Conservation (phyloP, 2,797 vertebrate species). For the Rousettus madagascariensis region DNA sequence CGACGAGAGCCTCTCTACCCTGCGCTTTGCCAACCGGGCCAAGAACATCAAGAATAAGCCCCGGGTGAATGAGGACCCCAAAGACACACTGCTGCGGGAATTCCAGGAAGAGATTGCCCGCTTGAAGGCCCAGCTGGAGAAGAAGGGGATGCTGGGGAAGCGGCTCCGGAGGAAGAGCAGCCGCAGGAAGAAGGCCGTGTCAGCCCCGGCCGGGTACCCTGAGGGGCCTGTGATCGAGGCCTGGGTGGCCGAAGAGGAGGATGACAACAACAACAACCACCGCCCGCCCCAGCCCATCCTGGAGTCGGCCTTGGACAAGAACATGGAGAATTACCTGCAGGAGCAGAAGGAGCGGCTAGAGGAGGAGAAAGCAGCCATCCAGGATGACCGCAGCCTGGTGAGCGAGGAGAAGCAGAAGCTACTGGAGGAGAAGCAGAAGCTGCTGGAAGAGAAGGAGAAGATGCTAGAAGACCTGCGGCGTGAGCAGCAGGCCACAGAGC, state of each 20-base stretch:
- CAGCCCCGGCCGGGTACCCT: conserved; percentile 85
- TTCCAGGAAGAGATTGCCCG: conserved; percentile 96
- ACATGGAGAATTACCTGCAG: conserved; percentile 89
- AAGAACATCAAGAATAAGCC: conserved; percentile 99
- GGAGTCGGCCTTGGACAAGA: conserved; percentile 88
- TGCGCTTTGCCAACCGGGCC: conserved; percentile 95
- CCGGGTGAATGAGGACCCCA: conserved; percentile 96
- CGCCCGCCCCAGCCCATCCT: conserved; percentile 64
- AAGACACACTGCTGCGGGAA: conserved; percentile 95
- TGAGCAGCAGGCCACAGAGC: conserved; percentile 94
- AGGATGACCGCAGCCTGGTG: conserved; percentile 91
- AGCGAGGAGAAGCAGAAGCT: conserved; percentile 90
- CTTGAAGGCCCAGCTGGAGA: conserved; percentile 95
- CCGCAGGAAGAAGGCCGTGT: conserved; percentile 88
- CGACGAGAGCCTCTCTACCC: conserved; percentile 94
- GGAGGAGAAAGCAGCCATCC: conserved; percentile 91
- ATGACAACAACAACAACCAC: conserved; percentile 81
- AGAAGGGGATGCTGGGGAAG: conserved; percentile 92
- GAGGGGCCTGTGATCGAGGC: conserved; percentile 74
- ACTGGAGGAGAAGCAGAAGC: conserved; percentile 92
- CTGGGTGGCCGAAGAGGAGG: conserved; percentile 84
- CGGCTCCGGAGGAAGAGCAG: conserved; percentile 91
- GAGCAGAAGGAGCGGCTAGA: conserved; percentile 90
- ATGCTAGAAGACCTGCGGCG: conserved; percentile 92
- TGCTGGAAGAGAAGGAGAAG: conserved; percentile 93